These are phyloP conservation scores for Callimorpha dominula DNA, from an alignment of 2,888 invertebrate species.

Conservation along the genomic window DNA sequence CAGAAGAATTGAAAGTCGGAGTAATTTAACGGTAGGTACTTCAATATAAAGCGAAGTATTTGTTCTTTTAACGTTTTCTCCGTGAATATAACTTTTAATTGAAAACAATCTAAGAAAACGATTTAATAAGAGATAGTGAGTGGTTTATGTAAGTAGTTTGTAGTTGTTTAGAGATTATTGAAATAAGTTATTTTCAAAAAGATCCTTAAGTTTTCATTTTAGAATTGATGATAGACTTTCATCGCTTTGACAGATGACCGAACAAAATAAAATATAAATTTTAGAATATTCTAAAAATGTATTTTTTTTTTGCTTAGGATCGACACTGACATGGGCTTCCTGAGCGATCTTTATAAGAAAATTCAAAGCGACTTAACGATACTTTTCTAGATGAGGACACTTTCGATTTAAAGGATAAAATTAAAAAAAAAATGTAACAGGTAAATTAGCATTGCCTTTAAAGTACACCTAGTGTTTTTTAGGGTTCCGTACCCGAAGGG, in stretches of 20 bases:
- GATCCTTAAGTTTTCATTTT: not conserved
- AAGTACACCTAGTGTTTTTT: too few relatives aligned
- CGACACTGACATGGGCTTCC: not conserved
- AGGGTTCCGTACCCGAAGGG: too few relatives aligned
- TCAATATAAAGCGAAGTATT: not conserved
- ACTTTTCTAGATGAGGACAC: too few relatives aligned
- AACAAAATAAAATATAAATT: too few relatives aligned
- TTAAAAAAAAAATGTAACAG: too few relatives aligned
- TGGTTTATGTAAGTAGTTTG: too few relatives aligned
- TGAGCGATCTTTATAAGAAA: too few relatives aligned
- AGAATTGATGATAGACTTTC: not conserved
- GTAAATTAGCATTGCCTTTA: too few relatives aligned
- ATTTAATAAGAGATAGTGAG: too few relatives aligned
- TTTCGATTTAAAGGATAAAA: not conserved
- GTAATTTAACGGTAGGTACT: not conserved
- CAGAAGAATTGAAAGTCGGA: not conserved
- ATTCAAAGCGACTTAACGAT: too few relatives aligned
- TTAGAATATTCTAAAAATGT: not conserved
- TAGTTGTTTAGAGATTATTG: too few relatives aligned
- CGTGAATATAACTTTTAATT: not conserved
- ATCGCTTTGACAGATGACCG: not conserved
- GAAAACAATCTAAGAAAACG: not conserved
- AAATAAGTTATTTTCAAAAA: not conserved
- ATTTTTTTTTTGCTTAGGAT: not conserved
- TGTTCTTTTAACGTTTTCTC: not conserved